Conservation (phyloP, 2,113 vertebrate species). For the Oreamnos americanus region DNA sequence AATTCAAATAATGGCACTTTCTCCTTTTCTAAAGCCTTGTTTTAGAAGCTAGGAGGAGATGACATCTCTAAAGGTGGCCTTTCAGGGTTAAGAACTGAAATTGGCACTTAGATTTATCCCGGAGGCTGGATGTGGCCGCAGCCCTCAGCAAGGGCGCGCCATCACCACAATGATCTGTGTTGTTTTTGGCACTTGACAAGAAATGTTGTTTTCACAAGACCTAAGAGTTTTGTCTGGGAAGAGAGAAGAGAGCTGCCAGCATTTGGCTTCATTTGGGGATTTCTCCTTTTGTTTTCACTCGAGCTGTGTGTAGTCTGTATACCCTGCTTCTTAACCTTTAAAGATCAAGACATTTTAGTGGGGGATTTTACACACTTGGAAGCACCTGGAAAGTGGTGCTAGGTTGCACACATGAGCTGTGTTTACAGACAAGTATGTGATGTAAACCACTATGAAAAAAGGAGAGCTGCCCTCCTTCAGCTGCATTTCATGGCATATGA, state of each 20-base stretch:
- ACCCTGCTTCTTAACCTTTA: conserved; percentile 35
- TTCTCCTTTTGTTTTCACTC: not conserved
- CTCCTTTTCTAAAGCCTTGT: not conserved
- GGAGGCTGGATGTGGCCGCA: not conserved
- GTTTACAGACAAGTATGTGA: conserved; percentile 36
- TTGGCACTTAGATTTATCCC: not conserved
- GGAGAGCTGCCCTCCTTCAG: not conserved
- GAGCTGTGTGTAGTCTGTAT: not conserved
- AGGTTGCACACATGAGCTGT: not conserved
- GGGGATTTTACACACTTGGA: not conserved
- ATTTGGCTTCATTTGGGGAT: not conserved
- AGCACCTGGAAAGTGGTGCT: conserved; percentile 46
- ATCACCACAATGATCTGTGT: conserved; percentile 24
- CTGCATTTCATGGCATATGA: not conserved
- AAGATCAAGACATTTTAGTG: not conserved
- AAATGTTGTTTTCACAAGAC: conserved; percentile 56
- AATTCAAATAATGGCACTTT: not conserved
- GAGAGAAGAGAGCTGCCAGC: conserved; percentile 51
- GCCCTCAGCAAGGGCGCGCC: not conserved
- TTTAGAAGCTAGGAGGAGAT: not conserved
- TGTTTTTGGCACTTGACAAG: conserved; percentile 53
- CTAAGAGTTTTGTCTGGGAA: conserved; percentile 63
- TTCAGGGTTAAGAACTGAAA: not conserved
- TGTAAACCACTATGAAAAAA: not conserved
- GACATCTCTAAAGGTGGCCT: not conserved